Evolutionary conservation across 1,140 invertebrate species (phyloP).

Genomic region (Euwallacea similis): DNA sequence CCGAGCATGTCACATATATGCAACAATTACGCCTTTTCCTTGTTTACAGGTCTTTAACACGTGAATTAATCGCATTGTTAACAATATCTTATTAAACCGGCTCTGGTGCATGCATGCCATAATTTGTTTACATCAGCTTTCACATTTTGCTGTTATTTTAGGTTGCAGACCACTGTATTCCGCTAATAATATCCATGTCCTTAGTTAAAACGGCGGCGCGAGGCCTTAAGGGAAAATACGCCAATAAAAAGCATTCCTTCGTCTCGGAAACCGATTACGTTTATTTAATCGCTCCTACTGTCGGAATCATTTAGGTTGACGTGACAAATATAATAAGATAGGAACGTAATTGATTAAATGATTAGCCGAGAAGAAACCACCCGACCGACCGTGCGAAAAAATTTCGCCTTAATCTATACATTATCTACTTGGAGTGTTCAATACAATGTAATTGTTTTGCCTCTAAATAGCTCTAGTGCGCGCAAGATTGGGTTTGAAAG

Average conservation of each 20-base stretch:
- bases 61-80: constrained; percentile 22
- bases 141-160: neutral
- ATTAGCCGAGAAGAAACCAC: constrained; percentile 1
- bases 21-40: constrained; percentile 26
- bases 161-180: constrained; percentile 9
- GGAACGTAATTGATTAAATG: constrained; percentile 18
- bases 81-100: constrained; percentile 1
- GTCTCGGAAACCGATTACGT: constrained; percentile 18
- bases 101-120: neutral
- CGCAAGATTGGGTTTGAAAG: too few relatives aligned
- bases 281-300: constrained; percentile 20
- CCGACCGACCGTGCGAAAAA: neutral
- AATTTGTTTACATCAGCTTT: neutral
- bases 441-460: too few relatives aligned
- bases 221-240: constrained; percentile 22
- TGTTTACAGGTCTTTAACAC: constrained; percentile 29
- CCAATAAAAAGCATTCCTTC: constrained; percentile 23
- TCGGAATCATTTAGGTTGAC: constrained; percentile 29
- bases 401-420: neutral
- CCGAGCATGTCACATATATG: constrained; percentile 14
- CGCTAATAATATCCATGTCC: neutral
- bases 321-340: constrained; percentile 33
- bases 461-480: too few relatives aligned
- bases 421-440: too few relatives aligned
- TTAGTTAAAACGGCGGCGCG: constrained; percentile 9